These are phyloP conservation scores for Nylanderia fulva DNA, from an alignment of 1,140 invertebrate species.

Conservation along the genomic window DNA sequence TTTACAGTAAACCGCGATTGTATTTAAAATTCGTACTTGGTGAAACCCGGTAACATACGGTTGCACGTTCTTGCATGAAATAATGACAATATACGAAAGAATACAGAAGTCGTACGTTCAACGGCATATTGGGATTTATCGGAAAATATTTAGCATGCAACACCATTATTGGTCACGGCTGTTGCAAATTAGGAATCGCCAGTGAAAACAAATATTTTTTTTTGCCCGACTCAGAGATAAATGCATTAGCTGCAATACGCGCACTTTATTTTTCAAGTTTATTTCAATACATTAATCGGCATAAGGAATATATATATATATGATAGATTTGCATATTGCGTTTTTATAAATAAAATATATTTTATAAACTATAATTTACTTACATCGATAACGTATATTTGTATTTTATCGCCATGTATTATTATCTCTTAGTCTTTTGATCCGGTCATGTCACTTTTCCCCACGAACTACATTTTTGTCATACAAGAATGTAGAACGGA, in stretches of 20 bases:
- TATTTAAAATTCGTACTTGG: background rate
- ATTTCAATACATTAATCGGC: background rate
- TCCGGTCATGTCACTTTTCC: background rate
- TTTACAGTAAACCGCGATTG: background rate
- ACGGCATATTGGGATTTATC: conserved; percentile 61
- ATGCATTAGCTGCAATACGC: background rate
- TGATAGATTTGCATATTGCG: background rate
- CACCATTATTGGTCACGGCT: conserved; percentile 37
- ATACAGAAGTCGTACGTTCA: background rate
- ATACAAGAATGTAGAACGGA: conserved; percentile 14
- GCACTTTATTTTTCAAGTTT: background rate
- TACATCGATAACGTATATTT: background rate
- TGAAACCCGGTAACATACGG: background rate
- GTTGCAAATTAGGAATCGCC: conserved; percentile 59
- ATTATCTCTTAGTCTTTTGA: background rate
- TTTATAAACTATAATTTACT: no score
- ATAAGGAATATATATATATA: background rate
- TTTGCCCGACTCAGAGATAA: background rate
- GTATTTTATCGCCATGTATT: background rate
- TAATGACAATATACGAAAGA: conserved; percentile 5
- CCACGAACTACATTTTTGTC: background rate
- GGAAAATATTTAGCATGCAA: conserved; percentile 70
- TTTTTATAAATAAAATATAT: background rate
- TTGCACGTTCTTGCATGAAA: background rate
- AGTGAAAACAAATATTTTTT: conserved; percentile 6